A percentile compares a stretch with the other conserved stretches of the same genome.
Evolutionary conservation across 2,797 vertebrate genomes (phyloP).

Genomic region (Danionella dracula): DNA sequence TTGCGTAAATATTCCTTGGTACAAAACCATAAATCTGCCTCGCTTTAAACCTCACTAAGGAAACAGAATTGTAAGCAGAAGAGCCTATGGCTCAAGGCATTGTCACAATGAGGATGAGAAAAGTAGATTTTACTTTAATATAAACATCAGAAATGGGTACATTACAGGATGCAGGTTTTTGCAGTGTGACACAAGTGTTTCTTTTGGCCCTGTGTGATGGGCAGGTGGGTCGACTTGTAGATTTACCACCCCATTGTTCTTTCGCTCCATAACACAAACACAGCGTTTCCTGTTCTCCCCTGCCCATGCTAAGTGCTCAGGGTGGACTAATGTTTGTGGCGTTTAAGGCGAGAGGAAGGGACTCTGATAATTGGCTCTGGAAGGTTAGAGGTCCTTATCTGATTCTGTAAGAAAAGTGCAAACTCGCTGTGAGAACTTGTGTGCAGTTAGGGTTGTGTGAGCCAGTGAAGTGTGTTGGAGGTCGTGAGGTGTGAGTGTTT

Average conservation of each 20-base stretch:
- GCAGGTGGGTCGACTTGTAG: conserved; percentile 27
- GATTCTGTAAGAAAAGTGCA: conserved; percentile 16
- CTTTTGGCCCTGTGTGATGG: conserved; percentile 39
- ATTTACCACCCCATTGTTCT: conserved; percentile 46
- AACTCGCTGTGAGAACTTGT: conserved; percentile 1
- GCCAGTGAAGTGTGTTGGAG: conserved; percentile 20
- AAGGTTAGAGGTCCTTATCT: conserved; percentile 17
- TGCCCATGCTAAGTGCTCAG: conserved; percentile 9
- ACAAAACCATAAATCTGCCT: no score
- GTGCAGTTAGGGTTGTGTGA: conserved; percentile 15
- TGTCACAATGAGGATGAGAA: background rate
- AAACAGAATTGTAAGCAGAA: no score
- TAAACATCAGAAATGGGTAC: background rate
- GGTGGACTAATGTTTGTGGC: conserved; percentile 21
- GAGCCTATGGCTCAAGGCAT: background rate
- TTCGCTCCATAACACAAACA: conserved; percentile 38
- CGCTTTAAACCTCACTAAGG: no score
- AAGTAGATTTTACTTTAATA: background rate
- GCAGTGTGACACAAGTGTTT: conserved; percentile 43
- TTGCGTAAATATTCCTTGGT: no score
- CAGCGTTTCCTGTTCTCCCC: conserved; percentile 35
- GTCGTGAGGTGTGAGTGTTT: conserved; percentile 33
- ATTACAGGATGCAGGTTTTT: conserved; percentile 19
- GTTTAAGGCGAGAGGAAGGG: conserved; percentile 1
- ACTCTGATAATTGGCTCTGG: background rate